Conservation (phyloP, 2,888 invertebrate species). For the Sepiola atlantica region DNA sequence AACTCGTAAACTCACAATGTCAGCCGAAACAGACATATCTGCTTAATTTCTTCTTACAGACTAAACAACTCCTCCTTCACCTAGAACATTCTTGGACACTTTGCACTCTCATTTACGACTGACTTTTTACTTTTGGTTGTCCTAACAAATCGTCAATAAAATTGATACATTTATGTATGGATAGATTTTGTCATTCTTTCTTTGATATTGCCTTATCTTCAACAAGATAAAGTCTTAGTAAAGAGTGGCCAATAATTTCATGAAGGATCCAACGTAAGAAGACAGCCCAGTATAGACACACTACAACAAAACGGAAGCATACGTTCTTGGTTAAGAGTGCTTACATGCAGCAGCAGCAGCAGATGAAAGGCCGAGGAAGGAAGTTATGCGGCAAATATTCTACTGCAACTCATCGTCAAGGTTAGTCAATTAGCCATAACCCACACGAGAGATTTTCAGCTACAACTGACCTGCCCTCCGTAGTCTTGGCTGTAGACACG, state of each 20-base stretch:
- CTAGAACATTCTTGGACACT: too few relatives aligned
- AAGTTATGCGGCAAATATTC: background rate
- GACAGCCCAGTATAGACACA: background rate
- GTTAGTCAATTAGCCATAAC: constrained; percentile 32
- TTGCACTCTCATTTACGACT: too few relatives aligned
- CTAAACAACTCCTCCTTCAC: too few relatives aligned
- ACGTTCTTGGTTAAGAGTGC: background rate
- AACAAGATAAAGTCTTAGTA: background rate
- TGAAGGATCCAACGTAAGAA: background rate
- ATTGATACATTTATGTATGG: too few relatives aligned
- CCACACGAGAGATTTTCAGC: constrained; percentile 23
- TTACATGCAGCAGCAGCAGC: constrained; percentile 32
- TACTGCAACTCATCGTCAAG: constrained; percentile 4
- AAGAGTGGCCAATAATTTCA: background rate
- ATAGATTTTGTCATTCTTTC: too few relatives aligned
- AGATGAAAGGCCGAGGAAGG: background rate
- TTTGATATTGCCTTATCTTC: too few relatives aligned
- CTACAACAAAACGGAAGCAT: background rate
- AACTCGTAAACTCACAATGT: too few relatives aligned
- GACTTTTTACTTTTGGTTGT: too few relatives aligned
- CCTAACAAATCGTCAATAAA: too few relatives aligned
- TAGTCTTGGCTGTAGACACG: constrained; percentile 23
- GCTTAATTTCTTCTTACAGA: too few relatives aligned
- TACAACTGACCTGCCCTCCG: constrained; percentile 40
- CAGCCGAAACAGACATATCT: too few relatives aligned